Base-by-base conservation (phyloP, 1,140 invertebrate species). In the Pogonomyrmex barbatus region DNA sequence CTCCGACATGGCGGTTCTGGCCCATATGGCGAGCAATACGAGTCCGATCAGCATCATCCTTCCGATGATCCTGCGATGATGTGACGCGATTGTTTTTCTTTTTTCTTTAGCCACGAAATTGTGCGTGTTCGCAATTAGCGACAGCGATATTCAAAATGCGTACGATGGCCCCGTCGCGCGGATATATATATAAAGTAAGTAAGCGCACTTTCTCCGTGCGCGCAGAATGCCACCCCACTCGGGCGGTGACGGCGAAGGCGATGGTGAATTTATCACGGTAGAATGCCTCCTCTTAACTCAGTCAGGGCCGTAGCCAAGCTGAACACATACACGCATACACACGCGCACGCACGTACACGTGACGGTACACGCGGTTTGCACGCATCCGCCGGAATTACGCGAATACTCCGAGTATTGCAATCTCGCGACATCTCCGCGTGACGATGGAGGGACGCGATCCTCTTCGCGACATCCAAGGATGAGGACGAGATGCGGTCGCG, bases 101-200 rank as follows among this genome's bases (percentile, higher is more conserved):
- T 17, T 30, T 33, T 58, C 12, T 82, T 39, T 45, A n/a, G 60
- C 6, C 73, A 58, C 68, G 33, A 42, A 39, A 81, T 52, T 24
- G 42, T n/a, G 63, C 45, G 75, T 42, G 50, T 91, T 94, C 67
- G 88, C 85, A 93, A 94, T 93, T 92, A 92, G 78, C 85, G 58
- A 91, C 81, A 88, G 90, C 90, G 71, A 88, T 93, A 91, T 94
- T 87, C 92, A 94, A 94, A 95, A 94, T 94, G 93, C 92, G 90
- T 92, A 56, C 91, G 91, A 93, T 94, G 88, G 89, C 90, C 90
- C 90, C 87, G 84, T 56, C 67, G 75, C 85, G 56, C 88, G 79
- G 42, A 87, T 94, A 94, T 94, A 93, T 95, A 95, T 94, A 92
- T n/a, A n/a, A n/a, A n/a, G n/a, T n/a, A 94, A 95, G 92, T 94